Evolutionary conservation across 92 coral and sea anemone genomes (phyloP).

Genomic region (Umimayanthus kanabou): DNA sequence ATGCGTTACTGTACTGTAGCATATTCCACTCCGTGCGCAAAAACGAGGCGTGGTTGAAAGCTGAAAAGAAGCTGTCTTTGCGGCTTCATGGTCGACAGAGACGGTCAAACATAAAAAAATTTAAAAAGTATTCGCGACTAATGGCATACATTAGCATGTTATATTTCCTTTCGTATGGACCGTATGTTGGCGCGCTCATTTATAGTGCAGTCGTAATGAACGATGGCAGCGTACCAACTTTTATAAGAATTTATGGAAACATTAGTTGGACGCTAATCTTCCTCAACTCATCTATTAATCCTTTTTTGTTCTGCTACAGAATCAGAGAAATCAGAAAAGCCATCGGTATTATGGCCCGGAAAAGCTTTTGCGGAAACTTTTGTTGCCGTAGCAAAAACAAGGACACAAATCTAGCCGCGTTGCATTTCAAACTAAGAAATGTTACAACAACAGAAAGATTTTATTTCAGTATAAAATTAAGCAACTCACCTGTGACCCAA

Average conservation of each 20-base stretch:
- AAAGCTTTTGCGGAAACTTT: background rate
- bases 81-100: conserved; percentile 23
- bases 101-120: background rate
- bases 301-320: conserved; percentile 32
- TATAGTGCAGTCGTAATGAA: conserved; percentile 4
- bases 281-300: conserved; percentile 16
- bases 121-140: background rate
- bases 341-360: conserved; percentile 3
- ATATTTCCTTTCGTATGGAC: conserved; percentile 8
- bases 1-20: background rate
- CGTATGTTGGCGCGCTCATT: conserved; percentile 8
- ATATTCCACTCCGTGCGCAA: conserved; percentile 21
- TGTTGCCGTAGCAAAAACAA: background rate
- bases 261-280: conserved; percentile 16
- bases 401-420: background rate
- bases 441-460: background rate
- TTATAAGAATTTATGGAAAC: conserved; percentile 6
- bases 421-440: background rate
- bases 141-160: conserved; percentile 28
- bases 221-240: background rate
- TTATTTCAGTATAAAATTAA: background rate
- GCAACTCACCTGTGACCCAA: background rate
- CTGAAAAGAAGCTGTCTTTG: conserved; percentile 10
- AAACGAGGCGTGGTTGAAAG: conserved; percentile 24
- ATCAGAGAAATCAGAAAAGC: conserved; percentile 27